These are phyloP conservation scores for Eristalinus sepulchralis DNA, from an alignment of 2,888 invertebrate species.

Conservation along the genomic window DNA sequence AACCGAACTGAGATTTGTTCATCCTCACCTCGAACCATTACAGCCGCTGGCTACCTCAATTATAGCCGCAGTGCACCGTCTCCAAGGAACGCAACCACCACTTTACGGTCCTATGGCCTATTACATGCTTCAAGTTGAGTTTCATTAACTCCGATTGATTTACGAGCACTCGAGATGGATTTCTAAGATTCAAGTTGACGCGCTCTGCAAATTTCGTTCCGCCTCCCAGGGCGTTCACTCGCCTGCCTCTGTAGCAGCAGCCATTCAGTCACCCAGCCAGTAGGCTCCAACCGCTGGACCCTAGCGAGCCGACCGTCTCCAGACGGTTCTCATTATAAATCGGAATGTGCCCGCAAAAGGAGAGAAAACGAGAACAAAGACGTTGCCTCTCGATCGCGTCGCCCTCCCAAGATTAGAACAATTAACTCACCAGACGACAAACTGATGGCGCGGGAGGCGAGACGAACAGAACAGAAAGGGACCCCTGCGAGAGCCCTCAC, in stretches of 20 bases:
- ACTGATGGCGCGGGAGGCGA: not conserved
- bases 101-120: conserved; percentile 48
- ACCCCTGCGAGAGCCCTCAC: not conserved
- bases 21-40: not conserved
- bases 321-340: conserved; percentile 52
- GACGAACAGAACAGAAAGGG: not conserved
- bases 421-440: conserved; percentile 70
- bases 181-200: conserved; percentile 51
- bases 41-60: not conserved
- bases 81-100: not conserved
- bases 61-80: not conserved
- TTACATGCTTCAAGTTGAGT: conserved; percentile 42
- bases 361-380: conserved; percentile 4
- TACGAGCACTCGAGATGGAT: conserved; percentile 64
- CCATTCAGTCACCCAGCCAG: not conserved
- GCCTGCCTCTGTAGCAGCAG: conserved; percentile 4
- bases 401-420: conserved; percentile 71
- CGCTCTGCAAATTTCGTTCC: conserved; percentile 65
- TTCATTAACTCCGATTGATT: conserved; percentile 70
- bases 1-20: not conserved
- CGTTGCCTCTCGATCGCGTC: conserved; percentile 54
- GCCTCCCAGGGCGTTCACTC: conserved; percentile 39
- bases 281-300: too few relatives aligned
- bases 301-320: conserved; percentile 11
- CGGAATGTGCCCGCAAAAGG: conserved; percentile 41